These are phyloP conservation scores for Dasysyrphus tricinctus DNA, from an alignment of 2,888 invertebrate species.

Conservation along the genomic window DNA sequence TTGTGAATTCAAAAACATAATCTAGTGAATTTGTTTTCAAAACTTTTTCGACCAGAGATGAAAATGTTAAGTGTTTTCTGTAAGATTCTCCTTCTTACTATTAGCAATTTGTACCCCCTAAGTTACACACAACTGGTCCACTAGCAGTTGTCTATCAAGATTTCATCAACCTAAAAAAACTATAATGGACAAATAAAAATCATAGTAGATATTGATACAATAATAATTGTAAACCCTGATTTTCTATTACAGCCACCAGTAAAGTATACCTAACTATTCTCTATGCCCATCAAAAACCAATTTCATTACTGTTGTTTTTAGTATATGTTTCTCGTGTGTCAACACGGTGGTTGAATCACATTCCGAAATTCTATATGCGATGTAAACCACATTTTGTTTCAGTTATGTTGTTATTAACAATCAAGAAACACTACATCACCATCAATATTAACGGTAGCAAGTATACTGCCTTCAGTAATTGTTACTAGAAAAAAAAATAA, in stretches of 20 bases:
- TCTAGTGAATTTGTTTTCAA: too few relatives aligned
- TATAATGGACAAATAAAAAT: background rate
- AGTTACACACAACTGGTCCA: too few relatives aligned
- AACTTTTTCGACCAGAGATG: too few relatives aligned
- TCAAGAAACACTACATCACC: constrained; percentile 25
- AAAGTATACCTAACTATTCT: background rate
- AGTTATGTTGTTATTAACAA: constrained; percentile 18
- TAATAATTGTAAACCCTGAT: background rate
- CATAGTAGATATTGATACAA: background rate
- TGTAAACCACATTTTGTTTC: constrained; percentile 30
- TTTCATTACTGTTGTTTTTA: background rate
- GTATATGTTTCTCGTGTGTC: background rate
- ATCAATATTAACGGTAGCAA: background rate
- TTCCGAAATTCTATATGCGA: constrained; percentile 29
- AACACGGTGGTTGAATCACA: constrained; percentile 36
- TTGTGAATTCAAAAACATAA: too few relatives aligned
- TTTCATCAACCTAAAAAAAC: background rate
- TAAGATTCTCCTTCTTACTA: too few relatives aligned
- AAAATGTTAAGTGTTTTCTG: too few relatives aligned
- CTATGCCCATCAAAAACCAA: background rate
- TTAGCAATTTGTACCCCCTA: too few relatives aligned
- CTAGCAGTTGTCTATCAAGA: background rate
- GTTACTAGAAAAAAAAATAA: background rate
- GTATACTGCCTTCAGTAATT: background rate
- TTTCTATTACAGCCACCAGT: background rate